These are phyloP conservation scores for Diplodus puntazzo DNA, from an alignment of 2,797 vertebrate genomes.

Conservation along the genomic window DNA sequence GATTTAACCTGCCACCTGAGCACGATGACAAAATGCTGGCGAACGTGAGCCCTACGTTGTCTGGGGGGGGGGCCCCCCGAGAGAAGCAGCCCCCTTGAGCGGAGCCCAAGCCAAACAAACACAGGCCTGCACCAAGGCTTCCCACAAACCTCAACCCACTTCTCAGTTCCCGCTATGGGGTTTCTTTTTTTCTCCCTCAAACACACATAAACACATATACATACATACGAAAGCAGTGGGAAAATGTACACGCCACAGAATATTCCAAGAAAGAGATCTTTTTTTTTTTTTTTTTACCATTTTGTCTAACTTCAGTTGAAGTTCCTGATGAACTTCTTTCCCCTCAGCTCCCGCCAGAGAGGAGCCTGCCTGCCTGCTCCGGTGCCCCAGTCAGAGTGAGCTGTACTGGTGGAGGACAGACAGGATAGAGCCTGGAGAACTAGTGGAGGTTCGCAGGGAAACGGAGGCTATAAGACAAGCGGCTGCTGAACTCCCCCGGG, in stretches of 20 bases:
- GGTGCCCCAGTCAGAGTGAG: conserved; percentile 74
- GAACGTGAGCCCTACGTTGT: conserved; percentile 63
- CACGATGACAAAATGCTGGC: conserved; percentile 82
- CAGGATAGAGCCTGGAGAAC: conserved; percentile 74
- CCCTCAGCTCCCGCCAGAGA: conserved; percentile 74
- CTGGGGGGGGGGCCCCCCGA: conserved; percentile 57
- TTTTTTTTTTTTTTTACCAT: conserved; percentile 67
- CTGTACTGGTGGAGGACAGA: conserved; percentile 74
- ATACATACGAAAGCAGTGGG: conserved; percentile 62
- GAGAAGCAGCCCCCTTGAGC: conserved; percentile 78
- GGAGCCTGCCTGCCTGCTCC: conserved; percentile 57
- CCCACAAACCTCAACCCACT: conserved; percentile 87
- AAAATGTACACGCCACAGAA: conserved; percentile 70
- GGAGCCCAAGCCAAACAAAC: conserved; percentile 85
- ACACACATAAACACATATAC: conserved; percentile 74
- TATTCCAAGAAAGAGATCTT: conserved; percentile 70
- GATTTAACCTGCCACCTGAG: conserved; percentile 88
- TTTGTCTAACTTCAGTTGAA: conserved; percentile 77
- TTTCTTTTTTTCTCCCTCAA: conserved; percentile 62
- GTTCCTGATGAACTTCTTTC: conserved; percentile 74
- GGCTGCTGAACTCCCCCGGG: conserved; percentile 75
- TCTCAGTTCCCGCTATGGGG: conserved; percentile 76
- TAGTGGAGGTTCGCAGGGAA: conserved; percentile 69
- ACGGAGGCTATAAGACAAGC: conserved; percentile 72
- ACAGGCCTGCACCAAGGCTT: conserved; percentile 82